These are phyloP conservation scores for Torymus auratus DNA, from an alignment of 2,888 invertebrate species.

Conservation along the genomic window DNA sequence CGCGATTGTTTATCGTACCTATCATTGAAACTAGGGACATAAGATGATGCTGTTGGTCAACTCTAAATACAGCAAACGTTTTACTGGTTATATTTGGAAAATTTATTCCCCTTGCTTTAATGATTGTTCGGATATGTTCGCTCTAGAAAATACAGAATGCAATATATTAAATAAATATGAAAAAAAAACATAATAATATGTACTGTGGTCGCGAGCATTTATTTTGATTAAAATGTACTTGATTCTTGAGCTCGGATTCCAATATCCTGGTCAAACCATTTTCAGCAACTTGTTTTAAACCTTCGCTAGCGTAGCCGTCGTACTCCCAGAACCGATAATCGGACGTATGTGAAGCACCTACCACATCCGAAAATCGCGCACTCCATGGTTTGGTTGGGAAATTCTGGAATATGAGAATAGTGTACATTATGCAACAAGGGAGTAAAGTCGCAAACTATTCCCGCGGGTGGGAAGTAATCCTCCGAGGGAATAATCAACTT, in stretches of 20 bases:
- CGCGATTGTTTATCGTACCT: slow-evolving; percentile 76
- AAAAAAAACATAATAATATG: neutral
- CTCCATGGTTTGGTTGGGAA: slow-evolving; percentile 94
- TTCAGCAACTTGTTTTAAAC: slow-evolving; percentile 92
- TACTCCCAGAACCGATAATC: slow-evolving; percentile 96
- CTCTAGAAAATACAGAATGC: slow-evolving; percentile 72
- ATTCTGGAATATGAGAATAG: slow-evolving; percentile 78
- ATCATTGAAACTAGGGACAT: slow-evolving; percentile 93
- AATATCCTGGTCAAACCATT: slow-evolving; percentile 92
- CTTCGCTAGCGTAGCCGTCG: slow-evolving; percentile 90
- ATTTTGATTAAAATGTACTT: slow-evolving; percentile 77
- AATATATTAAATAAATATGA: neutral
- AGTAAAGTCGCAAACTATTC: no score
- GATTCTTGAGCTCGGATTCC: slow-evolving; percentile 92
- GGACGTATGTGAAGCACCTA: slow-evolving; percentile 94
- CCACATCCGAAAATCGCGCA: slow-evolving; percentile 97
- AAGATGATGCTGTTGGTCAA: slow-evolving; percentile 90
- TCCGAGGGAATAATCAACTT: no score
- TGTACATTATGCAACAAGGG: no score
- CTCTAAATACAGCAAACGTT: slow-evolving; percentile 88
- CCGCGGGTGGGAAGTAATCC: no score
- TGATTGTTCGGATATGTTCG: slow-evolving; percentile 86
- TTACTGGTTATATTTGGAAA: slow-evolving; percentile 91
- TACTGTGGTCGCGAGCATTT: neutral
- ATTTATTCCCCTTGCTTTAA: slow-evolving; percentile 94